phyloP scores from a whole-genome alignment of 2,797 vertebrate genomes.

The Bucorvus abyssinicus region DNA sequence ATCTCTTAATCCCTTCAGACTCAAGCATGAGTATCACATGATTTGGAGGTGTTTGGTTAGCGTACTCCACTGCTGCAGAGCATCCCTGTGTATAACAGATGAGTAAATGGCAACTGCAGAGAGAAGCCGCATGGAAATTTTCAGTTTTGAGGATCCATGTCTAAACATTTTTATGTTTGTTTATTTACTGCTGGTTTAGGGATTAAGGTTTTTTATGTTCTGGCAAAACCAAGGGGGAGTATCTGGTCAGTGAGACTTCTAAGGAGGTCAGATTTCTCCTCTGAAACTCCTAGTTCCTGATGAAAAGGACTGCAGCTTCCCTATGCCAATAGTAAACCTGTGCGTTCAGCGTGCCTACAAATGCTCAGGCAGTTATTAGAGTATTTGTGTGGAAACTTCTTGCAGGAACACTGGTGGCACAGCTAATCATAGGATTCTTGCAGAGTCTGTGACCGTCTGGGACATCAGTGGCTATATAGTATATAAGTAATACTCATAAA shows the following conservation, averaged over 20 bases:
- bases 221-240: background rate
- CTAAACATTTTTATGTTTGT: background rate
- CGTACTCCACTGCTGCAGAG: slow-evolving; percentile 7
- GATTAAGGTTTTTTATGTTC: background rate
- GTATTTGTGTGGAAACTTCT: background rate
- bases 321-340: accelerated
- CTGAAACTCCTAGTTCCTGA: background rate
- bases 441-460: background rate
- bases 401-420: background rate
- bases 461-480: background rate
- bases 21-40: slow-evolving; percentile 52
- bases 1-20: slow-evolving; percentile 55
- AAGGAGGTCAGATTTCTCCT: background rate
- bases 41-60: slow-evolving; percentile 55
- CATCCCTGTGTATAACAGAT: background rate
- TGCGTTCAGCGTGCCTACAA: too few species aligned
- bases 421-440: background rate
- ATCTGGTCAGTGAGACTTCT: background rate
- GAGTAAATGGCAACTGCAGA: background rate
- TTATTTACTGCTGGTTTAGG: background rate
- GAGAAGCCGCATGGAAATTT: background rate
- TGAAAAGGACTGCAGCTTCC: background rate
- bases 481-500: background rate
- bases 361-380: background rate
- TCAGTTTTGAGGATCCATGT: background rate